Percentiles rank a stretch among this genome's conserved stretches.
Conservation (phyloP, 2,797 vertebrate genomes). For the Sebastiscus albofasciatus region DNA sequence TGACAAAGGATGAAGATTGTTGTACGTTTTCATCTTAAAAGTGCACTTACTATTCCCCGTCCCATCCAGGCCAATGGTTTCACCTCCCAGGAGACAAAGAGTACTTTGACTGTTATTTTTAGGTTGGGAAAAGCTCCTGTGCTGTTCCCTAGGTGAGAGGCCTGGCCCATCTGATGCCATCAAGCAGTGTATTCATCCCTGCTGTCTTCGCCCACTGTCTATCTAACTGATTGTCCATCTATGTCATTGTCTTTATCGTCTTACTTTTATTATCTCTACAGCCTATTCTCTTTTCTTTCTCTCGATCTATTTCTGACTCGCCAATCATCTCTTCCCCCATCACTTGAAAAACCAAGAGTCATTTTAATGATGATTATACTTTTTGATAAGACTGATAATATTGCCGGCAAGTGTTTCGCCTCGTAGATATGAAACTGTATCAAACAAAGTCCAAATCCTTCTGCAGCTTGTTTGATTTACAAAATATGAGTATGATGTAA, state of each 20-base stretch:
- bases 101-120: conserved; percentile 77
- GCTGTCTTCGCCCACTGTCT: not conserved
- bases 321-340: not conserved
- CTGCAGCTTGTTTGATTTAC: not conserved
- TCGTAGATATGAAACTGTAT: not conserved
- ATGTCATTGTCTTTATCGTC: not conserved
- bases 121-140: conserved; percentile 74
- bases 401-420: not conserved
- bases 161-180: conserved; percentile 65
- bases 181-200: conserved; percentile 31
- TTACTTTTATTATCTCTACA: not conserved
- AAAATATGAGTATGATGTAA: not conserved
- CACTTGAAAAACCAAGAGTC: not conserved
- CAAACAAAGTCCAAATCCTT: not conserved
- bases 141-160: conserved; percentile 71
- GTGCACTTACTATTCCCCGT: conserved; percentile 58
- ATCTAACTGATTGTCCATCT: not conserved
- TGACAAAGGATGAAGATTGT: conserved; percentile 38
- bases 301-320: not conserved
- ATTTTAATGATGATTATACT: not conserved
- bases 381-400: not conserved
- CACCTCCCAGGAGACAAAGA: conserved; percentile 58
- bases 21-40: conserved; percentile 63
- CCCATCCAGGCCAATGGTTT: conserved; percentile 71
- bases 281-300: not conserved